phyloP scores from a whole-genome alignment of 1,140 invertebrate genomes.

The Apis dorsata region DNA sequence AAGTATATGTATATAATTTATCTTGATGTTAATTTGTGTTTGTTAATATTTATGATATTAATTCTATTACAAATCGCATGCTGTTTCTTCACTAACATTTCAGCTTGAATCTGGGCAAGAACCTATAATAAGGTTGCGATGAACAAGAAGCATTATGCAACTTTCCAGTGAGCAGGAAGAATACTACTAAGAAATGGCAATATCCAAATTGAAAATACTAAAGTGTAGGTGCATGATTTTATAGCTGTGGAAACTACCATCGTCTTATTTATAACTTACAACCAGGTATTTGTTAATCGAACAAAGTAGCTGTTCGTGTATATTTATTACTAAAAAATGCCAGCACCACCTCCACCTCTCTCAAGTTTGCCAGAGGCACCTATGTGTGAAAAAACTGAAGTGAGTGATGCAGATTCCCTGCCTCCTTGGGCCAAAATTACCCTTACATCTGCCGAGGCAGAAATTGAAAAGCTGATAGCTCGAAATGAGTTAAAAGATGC shows the following conservation, averaged over 20 bases:
- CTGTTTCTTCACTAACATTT: slow-evolving; percentile 7
- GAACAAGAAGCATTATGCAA: neutral
- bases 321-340: slow-evolving; percentile 67
- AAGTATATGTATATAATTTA: neutral
- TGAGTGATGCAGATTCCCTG: slow-evolving; percentile 70
- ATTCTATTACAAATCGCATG: neutral
- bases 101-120: slow-evolving; percentile 6
- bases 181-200: slow-evolving; percentile 35
- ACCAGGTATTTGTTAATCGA: slow-evolving; percentile 44
- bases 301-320: slow-evolving; percentile 26
- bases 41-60: neutral
- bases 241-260: slow-evolving; percentile 28
- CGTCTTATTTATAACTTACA: neutral
- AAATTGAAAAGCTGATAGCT: slow-evolving; percentile 76
- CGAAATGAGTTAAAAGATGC: slow-evolving; percentile 77
- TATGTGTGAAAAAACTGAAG: slow-evolving; percentile 71
- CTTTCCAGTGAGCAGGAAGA: slow-evolving; percentile 7
- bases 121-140: neutral
- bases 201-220: slow-evolving; percentile 31
- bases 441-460: slow-evolving; percentile 74
- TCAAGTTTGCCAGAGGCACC: slow-evolving; percentile 69
- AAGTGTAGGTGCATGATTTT: slow-evolving; percentile 38
- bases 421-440: slow-evolving; percentile 77
- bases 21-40: neutral
- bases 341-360: slow-evolving; percentile 74